A percentile compares a stretch with the other conserved stretches of the same genome.
Conservation (phyloP, 2,113 vertebrate species). For the Hepsetus odoe region DNA sequence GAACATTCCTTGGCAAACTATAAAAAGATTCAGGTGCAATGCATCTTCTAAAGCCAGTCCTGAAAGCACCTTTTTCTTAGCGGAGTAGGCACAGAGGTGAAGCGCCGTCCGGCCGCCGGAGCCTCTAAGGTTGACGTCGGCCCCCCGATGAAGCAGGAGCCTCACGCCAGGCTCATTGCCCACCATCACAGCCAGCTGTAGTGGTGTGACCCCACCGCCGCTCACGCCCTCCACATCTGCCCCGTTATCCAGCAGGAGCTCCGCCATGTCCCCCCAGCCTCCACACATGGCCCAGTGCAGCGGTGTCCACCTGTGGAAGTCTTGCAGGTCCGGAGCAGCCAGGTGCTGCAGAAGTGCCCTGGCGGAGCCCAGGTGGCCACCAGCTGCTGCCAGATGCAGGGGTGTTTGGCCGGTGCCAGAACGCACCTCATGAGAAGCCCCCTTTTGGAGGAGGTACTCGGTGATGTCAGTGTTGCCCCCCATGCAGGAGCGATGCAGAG, state of each 20-base stretch:
- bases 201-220: constrained; percentile 50
- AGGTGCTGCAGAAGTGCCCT: constrained; percentile 59
- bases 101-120: constrained; percentile 54
- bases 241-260: constrained; percentile 59
- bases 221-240: constrained; percentile 55
- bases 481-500: constrained; percentile 64
- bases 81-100: constrained; percentile 62
- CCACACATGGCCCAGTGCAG: constrained; percentile 65
- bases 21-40: no score
- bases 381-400: constrained; percentile 63
- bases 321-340: constrained; percentile 51
- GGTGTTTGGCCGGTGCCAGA: constrained; percentile 62
- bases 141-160: constrained; percentile 59
- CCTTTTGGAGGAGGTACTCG: constrained; percentile 60
- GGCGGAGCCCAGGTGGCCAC: constrained; percentile 55
- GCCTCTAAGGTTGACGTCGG: constrained; percentile 56
- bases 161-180: constrained; percentile 50
- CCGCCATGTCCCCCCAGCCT: constrained; percentile 56
- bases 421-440: constrained; percentile 57
- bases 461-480: constrained; percentile 56
- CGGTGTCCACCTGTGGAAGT: constrained; percentile 64
- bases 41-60: not conserved
- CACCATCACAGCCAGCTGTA: constrained; percentile 63
- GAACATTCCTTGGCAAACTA: no score
- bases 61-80: constrained; percentile 56